phyloP scores from a whole-genome alignment of 2,888 invertebrate genomes.

The Conomelus anceps region DNA sequence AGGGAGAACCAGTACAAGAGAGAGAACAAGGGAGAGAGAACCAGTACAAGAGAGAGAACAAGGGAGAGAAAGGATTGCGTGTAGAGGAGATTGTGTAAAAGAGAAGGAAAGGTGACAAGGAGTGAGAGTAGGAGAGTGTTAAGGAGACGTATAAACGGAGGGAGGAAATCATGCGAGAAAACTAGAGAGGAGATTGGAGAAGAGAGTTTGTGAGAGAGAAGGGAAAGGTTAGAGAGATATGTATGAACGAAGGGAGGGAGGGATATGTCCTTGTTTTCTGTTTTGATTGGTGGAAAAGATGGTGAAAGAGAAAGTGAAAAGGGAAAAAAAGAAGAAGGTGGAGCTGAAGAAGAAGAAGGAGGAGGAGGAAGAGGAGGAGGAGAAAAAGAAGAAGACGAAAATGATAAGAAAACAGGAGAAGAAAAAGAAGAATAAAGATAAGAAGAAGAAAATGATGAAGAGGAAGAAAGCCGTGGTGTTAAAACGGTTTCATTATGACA shows the following conservation, averaged over 20 bases:
- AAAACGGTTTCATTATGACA: no score
- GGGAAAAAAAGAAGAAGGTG: neutral
- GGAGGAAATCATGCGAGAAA: no score
- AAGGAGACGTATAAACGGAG: neutral
- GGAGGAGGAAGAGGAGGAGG: neutral
- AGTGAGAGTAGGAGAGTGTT: neutral
- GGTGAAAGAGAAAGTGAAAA: neutral
- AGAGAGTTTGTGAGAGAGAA: no score
- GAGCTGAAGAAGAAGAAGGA: neutral
- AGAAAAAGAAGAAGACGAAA: neutral
- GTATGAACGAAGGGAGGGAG: no score
- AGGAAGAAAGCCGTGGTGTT: no score
- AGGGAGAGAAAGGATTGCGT: neutral
- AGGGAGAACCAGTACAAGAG: neutral
- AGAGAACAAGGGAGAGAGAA: neutral
- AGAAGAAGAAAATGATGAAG: neutral
- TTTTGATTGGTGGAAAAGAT: no score
- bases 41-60: neutral
- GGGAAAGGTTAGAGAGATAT: no score
- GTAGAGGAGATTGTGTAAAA: no score
- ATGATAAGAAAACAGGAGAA: neutral
- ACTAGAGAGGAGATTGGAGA: no score
- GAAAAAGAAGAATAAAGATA: neutral
- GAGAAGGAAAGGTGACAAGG: no score
- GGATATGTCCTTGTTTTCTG: no score